Percentiles rank a stretch among this genome's conserved stretches.
Conservation (phyloP, 2,113 vertebrate species). For the Hyperopisus bebe region DNA sequence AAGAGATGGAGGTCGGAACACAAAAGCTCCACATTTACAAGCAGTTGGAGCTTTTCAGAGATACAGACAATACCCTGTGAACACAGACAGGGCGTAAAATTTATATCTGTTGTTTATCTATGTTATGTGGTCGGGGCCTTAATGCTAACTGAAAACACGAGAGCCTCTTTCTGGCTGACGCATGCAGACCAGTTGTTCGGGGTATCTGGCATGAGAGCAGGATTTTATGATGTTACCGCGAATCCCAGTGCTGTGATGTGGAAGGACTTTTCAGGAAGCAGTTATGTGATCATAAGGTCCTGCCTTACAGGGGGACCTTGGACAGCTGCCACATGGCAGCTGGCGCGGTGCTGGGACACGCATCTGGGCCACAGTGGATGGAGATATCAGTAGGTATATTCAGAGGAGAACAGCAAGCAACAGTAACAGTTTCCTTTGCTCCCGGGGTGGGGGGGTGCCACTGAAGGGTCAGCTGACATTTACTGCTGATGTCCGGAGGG, state of each 20-base stretch:
- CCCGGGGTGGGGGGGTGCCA: conserved; percentile 59
- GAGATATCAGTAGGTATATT: background rate
- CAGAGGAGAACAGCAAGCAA: background rate
- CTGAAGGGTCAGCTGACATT: conserved; percentile 33
- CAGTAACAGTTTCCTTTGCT: conserved; percentile 19
- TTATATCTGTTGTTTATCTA: background rate
- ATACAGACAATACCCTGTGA: background rate
- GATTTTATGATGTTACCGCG: conserved; percentile 20
- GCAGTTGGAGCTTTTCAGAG: conserved; percentile 31
- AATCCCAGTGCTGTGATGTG: conserved; percentile 46
- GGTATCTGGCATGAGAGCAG: background rate
- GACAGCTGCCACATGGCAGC: background rate
- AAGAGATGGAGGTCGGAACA: background rate
- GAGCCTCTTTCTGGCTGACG: background rate
- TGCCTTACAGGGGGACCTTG: background rate
- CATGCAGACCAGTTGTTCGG: conserved; percentile 24
- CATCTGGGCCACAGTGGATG: background rate
- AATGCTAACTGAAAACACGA: conserved; percentile 11
- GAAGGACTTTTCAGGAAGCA: conserved; percentile 30
- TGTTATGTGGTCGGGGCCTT: background rate
- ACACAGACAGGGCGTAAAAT: conserved; percentile 15
- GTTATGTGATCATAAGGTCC: conserved; percentile 36
- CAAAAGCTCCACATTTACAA: conserved; percentile 37
- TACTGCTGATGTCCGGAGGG: conserved; percentile 30
- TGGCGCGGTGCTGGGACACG: background rate